phyloP scores from a whole-genome alignment of 2,797 vertebrate genomes.

The Protosalanx chinensis region DNA sequence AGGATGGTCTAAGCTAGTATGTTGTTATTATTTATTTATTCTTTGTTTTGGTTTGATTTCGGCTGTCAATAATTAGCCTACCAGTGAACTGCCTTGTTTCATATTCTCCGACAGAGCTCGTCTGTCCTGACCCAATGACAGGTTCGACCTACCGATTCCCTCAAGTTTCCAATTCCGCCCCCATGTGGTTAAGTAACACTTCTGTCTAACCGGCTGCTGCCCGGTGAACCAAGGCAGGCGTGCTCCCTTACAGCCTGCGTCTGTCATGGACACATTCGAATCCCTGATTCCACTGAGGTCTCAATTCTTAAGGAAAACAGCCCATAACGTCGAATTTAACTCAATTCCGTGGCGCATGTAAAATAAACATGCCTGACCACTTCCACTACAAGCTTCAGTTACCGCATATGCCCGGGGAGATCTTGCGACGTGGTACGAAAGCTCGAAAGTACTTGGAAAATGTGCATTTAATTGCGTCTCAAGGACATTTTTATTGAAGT shows the following conservation, averaged over 20 bases:
- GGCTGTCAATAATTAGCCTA: not conserved
- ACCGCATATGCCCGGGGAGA: not conserved
- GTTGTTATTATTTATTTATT: not conserved
- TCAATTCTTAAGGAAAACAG: not conserved
- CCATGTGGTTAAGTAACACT: slow-evolving; percentile 65
- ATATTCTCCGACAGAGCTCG: not conserved
- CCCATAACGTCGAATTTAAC: not conserved
- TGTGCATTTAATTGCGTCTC: slow-evolving; percentile 6
- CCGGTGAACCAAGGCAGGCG: not conserved
- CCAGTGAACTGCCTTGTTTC: not conserved
- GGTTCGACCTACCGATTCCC: slow-evolving; percentile 41
- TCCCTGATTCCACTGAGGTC: not conserved
- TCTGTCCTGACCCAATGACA: slow-evolving; percentile 39
- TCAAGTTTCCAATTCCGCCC: slow-evolving; percentile 66
- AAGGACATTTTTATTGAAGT: not conserved
- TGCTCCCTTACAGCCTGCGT: not conserved
- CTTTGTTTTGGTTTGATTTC: not conserved
- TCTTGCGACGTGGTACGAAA: not conserved
- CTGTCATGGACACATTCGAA: not conserved
- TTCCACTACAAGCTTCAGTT: slow-evolving; percentile 14
- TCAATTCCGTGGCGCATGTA: slow-evolving; percentile 3
- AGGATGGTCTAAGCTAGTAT: not conserved
- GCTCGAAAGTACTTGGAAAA: slow-evolving; percentile 8
- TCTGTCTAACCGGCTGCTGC: slow-evolving; percentile 17
- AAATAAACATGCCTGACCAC: slow-evolving; percentile 16